Evolutionary conservation across 2,797 vertebrate genomes (phyloP).

Genomic region (Oryzias sinensis): DNA sequence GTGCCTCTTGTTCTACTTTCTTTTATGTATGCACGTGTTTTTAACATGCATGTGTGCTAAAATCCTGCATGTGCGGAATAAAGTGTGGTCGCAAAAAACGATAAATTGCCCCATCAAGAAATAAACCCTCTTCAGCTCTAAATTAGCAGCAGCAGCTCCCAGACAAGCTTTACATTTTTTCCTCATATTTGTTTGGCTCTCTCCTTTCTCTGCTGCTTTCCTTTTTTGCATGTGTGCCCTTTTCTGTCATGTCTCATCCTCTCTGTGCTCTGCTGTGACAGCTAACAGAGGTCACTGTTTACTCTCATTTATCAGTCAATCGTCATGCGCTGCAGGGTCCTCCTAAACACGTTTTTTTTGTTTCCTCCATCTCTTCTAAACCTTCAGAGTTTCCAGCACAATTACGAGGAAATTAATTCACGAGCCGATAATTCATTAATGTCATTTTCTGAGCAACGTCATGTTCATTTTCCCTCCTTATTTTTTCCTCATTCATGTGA

Average conservation of each 20-base stretch:
- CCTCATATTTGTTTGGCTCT: constrained; percentile 21
- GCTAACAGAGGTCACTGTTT: constrained; percentile 80
- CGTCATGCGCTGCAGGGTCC: constrained; percentile 59
- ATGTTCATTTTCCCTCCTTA: neutral
- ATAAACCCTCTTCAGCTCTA: constrained; percentile 25
- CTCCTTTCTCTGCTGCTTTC: neutral
- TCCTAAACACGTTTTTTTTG: constrained; percentile 44
- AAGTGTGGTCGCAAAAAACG: constrained; percentile 27
- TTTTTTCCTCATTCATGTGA: constrained; percentile 2
- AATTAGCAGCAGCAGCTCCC: constrained; percentile 12
- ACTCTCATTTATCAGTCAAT: constrained; percentile 79
- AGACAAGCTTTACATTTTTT: constrained; percentile 22
- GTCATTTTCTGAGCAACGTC: neutral
- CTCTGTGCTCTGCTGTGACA: constrained; percentile 70
- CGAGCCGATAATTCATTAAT: constrained; percentile 15
- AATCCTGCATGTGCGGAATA: constrained; percentile 15
- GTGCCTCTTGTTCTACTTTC: constrained; percentile 25
- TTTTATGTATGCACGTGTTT: constrained; percentile 11
- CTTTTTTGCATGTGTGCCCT: constrained; percentile 7
- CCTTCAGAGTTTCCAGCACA: constrained; percentile 2
- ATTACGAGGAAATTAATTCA: constrained; percentile 15
- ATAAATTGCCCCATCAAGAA: constrained; percentile 23
- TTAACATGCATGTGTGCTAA: neutral
- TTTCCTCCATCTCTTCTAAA: constrained; percentile 26
- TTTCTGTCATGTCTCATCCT: constrained; percentile 46